A percentile compares a stretch with the other conserved stretches of the same genome.
Evolutionary conservation across 2,797 vertebrate genomes (phyloP).

Genomic region (Gymnodraco acuticeps): DNA sequence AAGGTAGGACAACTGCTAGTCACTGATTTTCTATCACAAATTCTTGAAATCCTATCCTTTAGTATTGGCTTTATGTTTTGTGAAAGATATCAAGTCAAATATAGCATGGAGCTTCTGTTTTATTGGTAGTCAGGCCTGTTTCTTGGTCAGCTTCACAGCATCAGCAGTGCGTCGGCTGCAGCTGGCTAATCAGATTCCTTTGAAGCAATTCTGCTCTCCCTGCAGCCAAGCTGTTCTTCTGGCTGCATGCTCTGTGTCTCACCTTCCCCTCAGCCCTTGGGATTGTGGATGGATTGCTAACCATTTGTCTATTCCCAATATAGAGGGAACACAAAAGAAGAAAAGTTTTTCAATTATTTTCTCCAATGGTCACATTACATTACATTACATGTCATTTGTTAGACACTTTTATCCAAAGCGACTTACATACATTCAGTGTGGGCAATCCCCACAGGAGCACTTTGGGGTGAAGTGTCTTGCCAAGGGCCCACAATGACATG

Average conservation of each 20-base stretch:
- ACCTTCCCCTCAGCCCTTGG: neutral
- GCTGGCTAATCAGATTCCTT: constrained; percentile 8
- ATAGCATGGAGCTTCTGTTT: neutral
- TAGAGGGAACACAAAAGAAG: neutral
- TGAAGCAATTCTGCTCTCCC: neutral
- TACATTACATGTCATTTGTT: too few relatives aligned
- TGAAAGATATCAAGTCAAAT: neutral
- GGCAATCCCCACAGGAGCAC: too few relatives aligned
- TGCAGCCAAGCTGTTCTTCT: constrained; percentile 10
- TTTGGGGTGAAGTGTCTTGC: too few relatives aligned
- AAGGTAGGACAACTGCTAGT: neutral
- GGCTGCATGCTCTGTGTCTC: constrained; percentile 4
- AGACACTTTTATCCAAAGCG: too few relatives aligned
- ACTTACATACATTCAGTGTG: too few relatives aligned
- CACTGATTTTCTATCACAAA: neutral
- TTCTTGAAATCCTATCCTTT: neutral
- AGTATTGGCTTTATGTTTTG: neutral
- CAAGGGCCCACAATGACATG: too few relatives aligned
- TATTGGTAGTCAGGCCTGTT: neutral
- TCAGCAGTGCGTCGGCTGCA: neutral
- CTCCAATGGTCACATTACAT: neutral
- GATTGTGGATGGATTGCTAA: neutral
- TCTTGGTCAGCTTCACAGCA: constrained; percentile 4
- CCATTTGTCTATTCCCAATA: neutral
- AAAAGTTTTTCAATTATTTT: neutral